Percentiles rank a stretch among this genome's conserved stretches.
phyloP scores from a whole-genome alignment of 2,888 invertebrate genomes.

The Resseliella maxima region DNA sequence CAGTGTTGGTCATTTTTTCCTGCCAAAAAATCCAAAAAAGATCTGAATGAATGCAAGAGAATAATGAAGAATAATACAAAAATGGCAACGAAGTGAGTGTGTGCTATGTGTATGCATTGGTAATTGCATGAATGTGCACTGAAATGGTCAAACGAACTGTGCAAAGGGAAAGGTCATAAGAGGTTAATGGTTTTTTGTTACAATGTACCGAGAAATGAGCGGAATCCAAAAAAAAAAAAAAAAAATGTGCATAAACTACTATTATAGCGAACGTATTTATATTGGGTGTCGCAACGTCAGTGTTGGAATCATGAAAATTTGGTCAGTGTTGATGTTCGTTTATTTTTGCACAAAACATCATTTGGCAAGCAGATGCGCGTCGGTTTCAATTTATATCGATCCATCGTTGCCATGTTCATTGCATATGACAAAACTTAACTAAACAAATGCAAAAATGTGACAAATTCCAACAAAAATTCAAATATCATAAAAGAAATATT shows the following conservation, averaged over 20 bases:
- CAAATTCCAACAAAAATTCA: neutral
- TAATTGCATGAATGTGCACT: slow-evolving; percentile 17
- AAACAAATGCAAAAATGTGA: neutral
- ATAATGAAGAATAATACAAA: slow-evolving; percentile 10
- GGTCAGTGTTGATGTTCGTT: slow-evolving; percentile 19
- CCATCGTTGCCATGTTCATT: neutral
- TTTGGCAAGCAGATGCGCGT: neutral
- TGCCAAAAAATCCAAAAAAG: slow-evolving; percentile 7
- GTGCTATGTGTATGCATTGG: neutral
- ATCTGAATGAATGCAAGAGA: neutral
- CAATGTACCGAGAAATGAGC: too few species aligned
- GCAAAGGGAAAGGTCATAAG: slow-evolving; percentile 39
- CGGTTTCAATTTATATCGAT: neutral
- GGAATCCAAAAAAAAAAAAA: neutral
- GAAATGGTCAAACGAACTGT: slow-evolving; percentile 47
- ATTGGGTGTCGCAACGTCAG: slow-evolving; percentile 17
- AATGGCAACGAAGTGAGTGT: too few species aligned
- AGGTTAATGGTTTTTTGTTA: slow-evolving; percentile 54
- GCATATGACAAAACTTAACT: neutral
- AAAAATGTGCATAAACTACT: neutral
- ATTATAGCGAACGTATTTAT: neutral
- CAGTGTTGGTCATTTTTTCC: slow-evolving; percentile 18
- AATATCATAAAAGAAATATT: too few species aligned
- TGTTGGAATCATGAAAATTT: neutral
- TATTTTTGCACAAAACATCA: neutral